These are phyloP conservation scores for Diorhabda carinulata DNA, from an alignment of 1,140 invertebrate species.

Conservation along the genomic window DNA sequence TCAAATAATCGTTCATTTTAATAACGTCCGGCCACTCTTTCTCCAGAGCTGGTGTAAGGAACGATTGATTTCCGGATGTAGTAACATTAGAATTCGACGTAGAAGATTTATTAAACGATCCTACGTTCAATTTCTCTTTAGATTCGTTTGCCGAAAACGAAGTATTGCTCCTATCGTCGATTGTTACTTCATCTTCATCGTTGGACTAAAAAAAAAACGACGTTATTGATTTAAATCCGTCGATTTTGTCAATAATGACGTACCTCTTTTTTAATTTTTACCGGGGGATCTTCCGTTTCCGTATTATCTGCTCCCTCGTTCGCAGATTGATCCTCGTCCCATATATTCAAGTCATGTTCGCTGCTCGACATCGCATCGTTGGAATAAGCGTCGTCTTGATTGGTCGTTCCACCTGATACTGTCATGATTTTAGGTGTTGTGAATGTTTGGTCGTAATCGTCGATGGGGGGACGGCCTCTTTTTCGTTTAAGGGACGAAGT, in stretches of 20 bases:
- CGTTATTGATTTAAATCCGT: background rate
- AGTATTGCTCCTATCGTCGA: conserved; percentile 31
- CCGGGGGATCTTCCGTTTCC: conserved; percentile 37
- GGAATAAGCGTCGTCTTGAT: conserved; percentile 41
- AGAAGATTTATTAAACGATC: background rate
- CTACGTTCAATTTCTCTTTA: conserved; percentile 8
- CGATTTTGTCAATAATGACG: conserved; percentile 11
- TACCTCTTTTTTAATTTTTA: conserved; percentile 44
- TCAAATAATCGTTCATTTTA: conserved; percentile 84
- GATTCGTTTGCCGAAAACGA: conserved; percentile 23
- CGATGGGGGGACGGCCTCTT: conserved; percentile 61
- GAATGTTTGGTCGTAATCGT: conserved; percentile 55
- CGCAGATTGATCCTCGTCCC: conserved; percentile 40
- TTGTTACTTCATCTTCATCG: conserved; percentile 29
- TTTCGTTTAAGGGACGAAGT: conserved; percentile 45
- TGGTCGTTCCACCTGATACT: conserved; percentile 48
- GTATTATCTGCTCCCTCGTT: conserved; percentile 35
- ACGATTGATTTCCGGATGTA: conserved; percentile 36
- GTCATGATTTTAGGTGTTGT: conserved; percentile 55
- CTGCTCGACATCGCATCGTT: conserved; percentile 46
- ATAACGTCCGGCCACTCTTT: conserved; percentile 72
- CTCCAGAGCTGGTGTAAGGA: conserved; percentile 46
- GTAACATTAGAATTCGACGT: conserved; percentile 29
- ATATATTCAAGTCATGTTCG: conserved; percentile 43
- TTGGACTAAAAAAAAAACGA: conserved; percentile 24